Percentiles rank a stretch among this genome's conserved stretches.
These are phyloP conservation scores for Calameuta filiformis DNA, from an alignment of 2,888 invertebrate species.

Conservation along the genomic window DNA sequence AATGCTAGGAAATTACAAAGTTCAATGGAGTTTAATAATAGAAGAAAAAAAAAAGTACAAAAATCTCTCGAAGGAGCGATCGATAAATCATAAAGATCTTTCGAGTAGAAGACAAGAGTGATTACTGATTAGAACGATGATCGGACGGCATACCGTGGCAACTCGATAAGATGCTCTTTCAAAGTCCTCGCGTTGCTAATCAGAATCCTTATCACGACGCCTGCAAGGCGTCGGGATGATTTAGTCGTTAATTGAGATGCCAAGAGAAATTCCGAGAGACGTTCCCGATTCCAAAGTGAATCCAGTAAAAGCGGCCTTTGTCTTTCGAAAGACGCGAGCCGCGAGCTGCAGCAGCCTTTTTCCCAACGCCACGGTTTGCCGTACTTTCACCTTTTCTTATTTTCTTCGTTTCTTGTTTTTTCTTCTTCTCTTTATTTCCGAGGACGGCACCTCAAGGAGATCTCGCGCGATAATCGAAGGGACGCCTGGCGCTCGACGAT, in stretches of 20 bases:
- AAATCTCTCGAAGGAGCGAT: too few species aligned
- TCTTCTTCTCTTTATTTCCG: not conserved
- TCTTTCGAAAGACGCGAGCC: not conserved
- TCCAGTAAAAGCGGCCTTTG: not conserved
- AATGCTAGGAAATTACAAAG: constrained; percentile 13
- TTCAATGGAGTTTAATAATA: constrained; percentile 18
- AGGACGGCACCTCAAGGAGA: not conserved
- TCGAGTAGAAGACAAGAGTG: not conserved
- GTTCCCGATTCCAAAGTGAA: not conserved
- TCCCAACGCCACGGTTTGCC: not conserved
- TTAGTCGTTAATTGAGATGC: not conserved
- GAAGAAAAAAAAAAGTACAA: not conserved
- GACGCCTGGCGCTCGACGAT: not conserved
- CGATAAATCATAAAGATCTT: not conserved
- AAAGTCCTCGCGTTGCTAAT: not conserved
- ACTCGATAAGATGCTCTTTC: not conserved
- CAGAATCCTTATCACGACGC: not conserved
- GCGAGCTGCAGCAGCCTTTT: not conserved
- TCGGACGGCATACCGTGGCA: not conserved
- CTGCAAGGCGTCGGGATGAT: not conserved
- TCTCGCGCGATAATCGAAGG: not conserved
- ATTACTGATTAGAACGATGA: not conserved
- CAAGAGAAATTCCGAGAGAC: not conserved
- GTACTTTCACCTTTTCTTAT: not conserved
- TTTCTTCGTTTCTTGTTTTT: not conserved